Evolutionary conservation across 2,888 invertebrate species (phyloP).

Genomic region (Eristalinus aeneus): DNA sequence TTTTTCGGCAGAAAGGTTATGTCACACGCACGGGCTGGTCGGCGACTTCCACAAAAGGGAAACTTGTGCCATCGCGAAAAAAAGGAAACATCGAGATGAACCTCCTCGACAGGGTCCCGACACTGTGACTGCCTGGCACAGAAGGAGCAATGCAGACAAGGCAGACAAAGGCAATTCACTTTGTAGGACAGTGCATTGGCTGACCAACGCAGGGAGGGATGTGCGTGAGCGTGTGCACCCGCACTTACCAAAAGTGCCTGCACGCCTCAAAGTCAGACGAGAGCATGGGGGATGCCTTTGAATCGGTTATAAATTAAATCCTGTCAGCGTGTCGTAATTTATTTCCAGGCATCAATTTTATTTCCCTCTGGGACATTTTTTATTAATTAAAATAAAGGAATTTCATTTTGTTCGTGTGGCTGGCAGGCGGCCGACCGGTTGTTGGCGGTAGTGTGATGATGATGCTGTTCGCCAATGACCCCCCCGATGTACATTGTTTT

Average conservation of each 20-base stretch:
- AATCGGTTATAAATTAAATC: constrained; percentile 70
- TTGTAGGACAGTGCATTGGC: background rate
- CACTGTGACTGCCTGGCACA: background rate
- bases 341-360: constrained; percentile 70
- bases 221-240: background rate
- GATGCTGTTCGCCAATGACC: background rate
- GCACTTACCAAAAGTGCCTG: constrained; percentile 23
- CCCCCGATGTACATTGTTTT: constrained; percentile 58
- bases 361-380: constrained; percentile 67
- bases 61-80: background rate
- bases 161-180: constrained; percentile 27
- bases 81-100: constrained; percentile 6
- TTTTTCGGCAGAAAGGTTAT: constrained; percentile 23
- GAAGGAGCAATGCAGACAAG: constrained; percentile 4
- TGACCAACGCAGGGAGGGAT: background rate
- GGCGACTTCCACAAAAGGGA: background rate
- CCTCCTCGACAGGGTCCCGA: background rate
- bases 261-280: background rate
- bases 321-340: constrained; percentile 68
- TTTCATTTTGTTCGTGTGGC: constrained; percentile 58
- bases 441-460: background rate
- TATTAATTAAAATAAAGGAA: constrained; percentile 71
- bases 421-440: background rate
- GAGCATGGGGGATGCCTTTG: constrained; percentile 23
- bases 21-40: constrained; percentile 29